Base-by-base conservation (phyloP, 1,140 invertebrate genomes). In the Drosophila chauvacae region DNA sequence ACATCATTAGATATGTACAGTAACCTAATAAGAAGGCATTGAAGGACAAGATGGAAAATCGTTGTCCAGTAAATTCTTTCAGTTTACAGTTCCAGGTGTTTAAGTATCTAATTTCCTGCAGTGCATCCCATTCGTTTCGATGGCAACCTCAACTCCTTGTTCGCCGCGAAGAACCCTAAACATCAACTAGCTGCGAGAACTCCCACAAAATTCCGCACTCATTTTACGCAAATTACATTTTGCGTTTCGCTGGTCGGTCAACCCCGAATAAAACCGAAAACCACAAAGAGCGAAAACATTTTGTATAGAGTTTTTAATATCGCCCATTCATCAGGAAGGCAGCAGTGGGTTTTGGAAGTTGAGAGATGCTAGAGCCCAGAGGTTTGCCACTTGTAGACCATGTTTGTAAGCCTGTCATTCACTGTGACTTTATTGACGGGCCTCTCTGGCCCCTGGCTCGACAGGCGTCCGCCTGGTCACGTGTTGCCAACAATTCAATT, bases 401-500 rank as follows among this genome's bases (percentile, higher is more conserved):
- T 79, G 85, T 88, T 88, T 81, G 85, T 76, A 76, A 81, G 73
- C 70, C 85, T 75, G 85, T 88, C 85, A 81, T 77, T 90, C 85
- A 81, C 75, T 90, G 62, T 84, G 85, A 88, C 77, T 85, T 85
- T 88, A 88, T 88, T 85, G 85, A 90, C 85, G 80, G 80, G 84
- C 48, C 79, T 63, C 35, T n/a, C 20, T 16, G 51, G 18, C 51
- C 23, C 23, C 18, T 56, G 51, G 51, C 41, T 33, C 39, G 65
- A 48, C 61, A 56, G 48, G 35, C 71, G 47, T 47, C 65, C 71
- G 62, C 59, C 48, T 69, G 81, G 85, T 90, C 85, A 90, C 85
- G 85, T 90, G 85, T 90, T 88, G 66, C 55, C 73, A 87, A 81
- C 84, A 88, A 88, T 88, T 88, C 80, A 88, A 88, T 88, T 88